Percentiles rank a stretch among this genome's conserved stretches.
phyloP scores from a whole-genome alignment of 1,140 invertebrate species.

The Nilaparvata lugens region DNA sequence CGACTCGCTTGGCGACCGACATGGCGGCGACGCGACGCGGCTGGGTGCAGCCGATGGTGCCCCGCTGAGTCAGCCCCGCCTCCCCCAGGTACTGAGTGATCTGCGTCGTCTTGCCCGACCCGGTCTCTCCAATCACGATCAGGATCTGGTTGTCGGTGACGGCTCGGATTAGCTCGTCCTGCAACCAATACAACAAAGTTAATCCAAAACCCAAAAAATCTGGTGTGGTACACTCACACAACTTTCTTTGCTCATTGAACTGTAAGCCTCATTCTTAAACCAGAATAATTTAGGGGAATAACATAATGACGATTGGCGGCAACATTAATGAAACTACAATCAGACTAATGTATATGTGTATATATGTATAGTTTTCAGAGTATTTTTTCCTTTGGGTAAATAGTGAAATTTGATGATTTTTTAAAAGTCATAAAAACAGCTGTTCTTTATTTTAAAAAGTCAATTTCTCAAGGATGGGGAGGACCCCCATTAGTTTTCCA shows the following conservation, averaged over 20 bases:
- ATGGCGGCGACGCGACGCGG: constrained; percentile 94
- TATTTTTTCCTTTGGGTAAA: no score
- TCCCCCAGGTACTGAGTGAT: constrained; percentile 99
- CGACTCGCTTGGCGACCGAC: constrained; percentile 97
- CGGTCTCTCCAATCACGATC: constrained; percentile 98
- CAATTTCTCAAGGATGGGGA: neutral
- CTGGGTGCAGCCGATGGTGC: constrained; percentile 97
- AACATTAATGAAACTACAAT: no score
- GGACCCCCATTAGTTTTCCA: no score
- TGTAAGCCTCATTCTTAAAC: no score
- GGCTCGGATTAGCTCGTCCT: constrained; percentile 45
- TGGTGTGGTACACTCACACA: no score
- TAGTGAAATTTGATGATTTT: no score
- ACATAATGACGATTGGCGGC: no score
- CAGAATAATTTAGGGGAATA: no score
- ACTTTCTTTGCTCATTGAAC: no score
- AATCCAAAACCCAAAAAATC: neutral
- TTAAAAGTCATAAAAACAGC: no score
- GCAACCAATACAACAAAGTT: constrained; percentile 17
- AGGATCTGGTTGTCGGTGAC: constrained; percentile 96
- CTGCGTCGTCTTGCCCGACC: constrained; percentile 98
- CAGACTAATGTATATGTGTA: neutral
- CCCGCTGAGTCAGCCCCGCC: constrained; percentile 82
- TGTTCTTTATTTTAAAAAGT: neutral
- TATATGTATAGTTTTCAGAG: neutral